phyloP scores from a whole-genome alignment of 1,140 invertebrate species.

The Zaprionus taronus region DNA sequence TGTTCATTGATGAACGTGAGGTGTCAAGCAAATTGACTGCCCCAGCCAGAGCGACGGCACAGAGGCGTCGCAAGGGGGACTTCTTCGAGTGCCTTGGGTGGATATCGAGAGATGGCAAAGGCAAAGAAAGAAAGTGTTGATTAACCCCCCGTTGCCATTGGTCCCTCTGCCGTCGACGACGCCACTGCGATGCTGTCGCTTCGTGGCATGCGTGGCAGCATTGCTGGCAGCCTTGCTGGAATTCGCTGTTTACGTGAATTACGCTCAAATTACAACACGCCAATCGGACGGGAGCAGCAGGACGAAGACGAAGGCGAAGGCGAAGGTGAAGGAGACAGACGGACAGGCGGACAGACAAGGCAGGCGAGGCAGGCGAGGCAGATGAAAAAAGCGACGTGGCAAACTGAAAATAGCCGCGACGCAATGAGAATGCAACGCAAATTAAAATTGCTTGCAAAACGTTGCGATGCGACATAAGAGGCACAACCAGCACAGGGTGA shows the following conservation, averaged over 20 bases:
- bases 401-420: conserved; percentile 72
- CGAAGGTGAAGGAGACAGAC: not conserved
- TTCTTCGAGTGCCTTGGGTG: not conserved
- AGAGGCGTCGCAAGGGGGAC: conserved; percentile 31
- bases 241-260: conserved; percentile 74
- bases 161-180: not conserved
- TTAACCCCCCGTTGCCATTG: not conserved
- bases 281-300: conserved; percentile 25
- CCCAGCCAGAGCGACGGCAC: conserved; percentile 29
- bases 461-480: conserved; percentile 12
- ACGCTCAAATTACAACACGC: conserved; percentile 74
- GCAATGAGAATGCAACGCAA: conserved; percentile 75
- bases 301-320: conserved; percentile 23
- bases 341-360: not conserved
- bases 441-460: conserved; percentile 78
- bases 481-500: not conserved
- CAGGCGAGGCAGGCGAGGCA: not conserved
- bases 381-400: conserved; percentile 7
- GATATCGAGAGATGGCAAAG: not conserved
- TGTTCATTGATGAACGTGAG: conserved; percentile 78
- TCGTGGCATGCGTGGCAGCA: conserved; percentile 15
- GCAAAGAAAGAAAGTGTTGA: not conserved
- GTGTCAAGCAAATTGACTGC: conserved; percentile 80
- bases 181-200: conserved; percentile 33
- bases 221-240: conserved; percentile 30